phyloP scores from a whole-genome alignment of 2,888 invertebrate genomes.

The Drosophila anceps region DNA sequence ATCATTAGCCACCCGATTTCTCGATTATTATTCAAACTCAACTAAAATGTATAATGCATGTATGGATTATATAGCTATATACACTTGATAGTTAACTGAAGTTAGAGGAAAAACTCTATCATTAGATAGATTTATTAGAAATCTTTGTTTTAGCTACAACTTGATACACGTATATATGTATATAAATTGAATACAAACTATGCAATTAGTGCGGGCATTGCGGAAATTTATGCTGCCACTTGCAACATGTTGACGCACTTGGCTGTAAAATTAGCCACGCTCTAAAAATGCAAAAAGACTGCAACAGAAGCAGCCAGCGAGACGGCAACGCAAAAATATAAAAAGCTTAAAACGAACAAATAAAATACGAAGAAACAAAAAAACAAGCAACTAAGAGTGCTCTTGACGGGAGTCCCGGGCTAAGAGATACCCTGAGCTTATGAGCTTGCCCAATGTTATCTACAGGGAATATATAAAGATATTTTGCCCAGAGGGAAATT shows the following conservation, averaged over 20 bases:
- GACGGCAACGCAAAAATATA: conserved; percentile 51
- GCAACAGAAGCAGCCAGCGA: conserved; percentile 56
- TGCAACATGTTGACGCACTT: conserved; percentile 44
- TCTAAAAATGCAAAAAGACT: conserved; percentile 61
- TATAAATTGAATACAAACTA: conserved; percentile 20
- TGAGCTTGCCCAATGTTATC: too few relatives aligned
- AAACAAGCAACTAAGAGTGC: not conserved
- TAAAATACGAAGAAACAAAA: conserved; percentile 22
- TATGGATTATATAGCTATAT: too few relatives aligned
- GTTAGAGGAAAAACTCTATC: not conserved
- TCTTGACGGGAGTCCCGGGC: not conserved
- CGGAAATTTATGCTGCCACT: conserved; percentile 47
- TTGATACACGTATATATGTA: not conserved
- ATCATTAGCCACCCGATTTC: not conserved
- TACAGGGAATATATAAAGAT: too few relatives aligned
- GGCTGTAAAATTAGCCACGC: conserved; percentile 68
- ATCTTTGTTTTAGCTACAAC: conserved; percentile 9
- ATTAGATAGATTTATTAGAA: conserved; percentile 56
- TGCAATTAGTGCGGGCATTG: conserved; percentile 52
- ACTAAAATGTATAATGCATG: too few relatives aligned
- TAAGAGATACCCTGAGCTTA: not conserved
- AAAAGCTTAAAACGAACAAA: conserved; percentile 13
- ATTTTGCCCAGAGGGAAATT: too few relatives aligned
- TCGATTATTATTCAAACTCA: not conserved
- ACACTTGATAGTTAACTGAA: not conserved